Conservation (phyloP, 2,797 vertebrate genomes). For the Pseudochirops cupreus region DNA sequence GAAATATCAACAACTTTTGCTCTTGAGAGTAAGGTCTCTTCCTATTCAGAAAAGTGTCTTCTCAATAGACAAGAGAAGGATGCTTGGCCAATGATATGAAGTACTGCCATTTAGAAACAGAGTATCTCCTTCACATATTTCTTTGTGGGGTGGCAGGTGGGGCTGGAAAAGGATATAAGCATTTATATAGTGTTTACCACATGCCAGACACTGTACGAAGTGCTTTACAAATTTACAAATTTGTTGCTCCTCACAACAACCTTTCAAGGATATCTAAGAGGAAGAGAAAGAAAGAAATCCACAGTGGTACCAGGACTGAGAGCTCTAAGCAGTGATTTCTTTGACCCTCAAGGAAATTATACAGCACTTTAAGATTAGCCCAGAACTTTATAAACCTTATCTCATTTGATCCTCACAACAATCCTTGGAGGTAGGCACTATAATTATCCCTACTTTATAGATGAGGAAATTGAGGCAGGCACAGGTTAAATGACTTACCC, state of each 20-base stretch:
- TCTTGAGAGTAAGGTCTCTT: not conserved
- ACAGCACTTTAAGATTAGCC: not conserved
- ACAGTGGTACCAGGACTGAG: not conserved
- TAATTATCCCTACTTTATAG: not conserved
- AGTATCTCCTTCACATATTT: not conserved
- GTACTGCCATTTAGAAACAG: not conserved
- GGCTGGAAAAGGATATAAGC: not conserved
- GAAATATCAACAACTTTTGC: not conserved
- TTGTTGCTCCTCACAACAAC: not conserved
- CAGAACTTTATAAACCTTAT: not conserved
- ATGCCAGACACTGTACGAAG: not conserved
- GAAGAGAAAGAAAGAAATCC: not conserved
- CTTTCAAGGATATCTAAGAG: not conserved
- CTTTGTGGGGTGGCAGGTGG: not conserved
- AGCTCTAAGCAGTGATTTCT: not conserved
- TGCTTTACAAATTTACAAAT: not conserved
- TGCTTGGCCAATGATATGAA: not conserved
- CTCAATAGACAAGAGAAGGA: not conserved
- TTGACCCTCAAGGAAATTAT: not conserved
- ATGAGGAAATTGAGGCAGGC: not conserved
- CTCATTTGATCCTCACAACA: not conserved
- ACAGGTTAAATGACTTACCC: not conserved
- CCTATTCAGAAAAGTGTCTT: not conserved
- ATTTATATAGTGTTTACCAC: not conserved
- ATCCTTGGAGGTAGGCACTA: not conserved